Percentiles rank a stretch among this genome's conserved stretches.
Conservation (phyloP, 2,113 vertebrate species). For the Seriola dumerili region DNA sequence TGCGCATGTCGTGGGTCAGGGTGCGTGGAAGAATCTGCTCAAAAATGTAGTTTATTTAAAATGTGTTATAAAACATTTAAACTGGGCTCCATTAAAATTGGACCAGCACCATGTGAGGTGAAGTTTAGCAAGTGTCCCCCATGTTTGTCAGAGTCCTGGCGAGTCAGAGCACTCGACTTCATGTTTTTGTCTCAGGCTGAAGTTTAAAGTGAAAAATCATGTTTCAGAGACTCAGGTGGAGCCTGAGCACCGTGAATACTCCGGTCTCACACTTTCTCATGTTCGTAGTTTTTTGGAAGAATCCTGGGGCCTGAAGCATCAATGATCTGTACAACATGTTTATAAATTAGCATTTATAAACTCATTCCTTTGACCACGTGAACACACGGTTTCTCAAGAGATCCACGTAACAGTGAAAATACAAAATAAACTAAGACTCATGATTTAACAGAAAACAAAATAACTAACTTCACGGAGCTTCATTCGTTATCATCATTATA, state of each 20-base stretch:
- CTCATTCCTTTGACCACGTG: too few relatives aligned
- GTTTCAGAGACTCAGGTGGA: not conserved
- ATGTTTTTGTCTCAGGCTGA: not conserved
- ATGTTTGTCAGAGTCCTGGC: not conserved
- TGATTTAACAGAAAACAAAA: too few relatives aligned
- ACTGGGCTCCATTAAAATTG: not conserved
- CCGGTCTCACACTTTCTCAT: not conserved
- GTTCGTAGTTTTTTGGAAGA: too few relatives aligned
- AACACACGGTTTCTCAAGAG: too few relatives aligned
- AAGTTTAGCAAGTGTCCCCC: not conserved
- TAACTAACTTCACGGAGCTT: too few relatives aligned
- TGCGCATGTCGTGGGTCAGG: too few relatives aligned
- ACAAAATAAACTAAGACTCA: too few relatives aligned
- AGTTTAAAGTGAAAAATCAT: constrained; percentile 17
- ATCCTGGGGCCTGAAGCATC: not conserved
- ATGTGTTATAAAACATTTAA: constrained; percentile 8
- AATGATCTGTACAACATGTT: too few relatives aligned
- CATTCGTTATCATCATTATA: too few relatives aligned
- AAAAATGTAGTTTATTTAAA: not conserved
- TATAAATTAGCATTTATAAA: too few relatives aligned
- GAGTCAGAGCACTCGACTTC: not conserved
- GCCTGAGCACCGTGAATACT: not conserved
- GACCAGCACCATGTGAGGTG: not conserved
- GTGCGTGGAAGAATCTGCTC: not conserved
- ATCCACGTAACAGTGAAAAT: too few relatives aligned